These are phyloP conservation scores for Sesia bembeciformis DNA, from an alignment of 2,888 invertebrate species.

Conservation along the genomic window DNA sequence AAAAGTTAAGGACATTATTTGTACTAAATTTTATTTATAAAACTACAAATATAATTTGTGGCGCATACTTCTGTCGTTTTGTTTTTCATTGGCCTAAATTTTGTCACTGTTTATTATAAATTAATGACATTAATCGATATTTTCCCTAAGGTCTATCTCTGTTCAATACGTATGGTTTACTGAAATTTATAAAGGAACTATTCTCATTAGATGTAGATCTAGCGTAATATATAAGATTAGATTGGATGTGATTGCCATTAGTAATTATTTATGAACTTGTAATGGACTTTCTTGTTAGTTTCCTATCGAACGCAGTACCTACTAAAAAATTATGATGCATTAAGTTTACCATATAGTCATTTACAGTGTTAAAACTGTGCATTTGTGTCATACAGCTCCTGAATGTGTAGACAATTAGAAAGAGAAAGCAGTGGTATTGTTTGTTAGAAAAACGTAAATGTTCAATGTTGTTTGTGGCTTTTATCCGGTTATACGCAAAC, in stretches of 20 bases:
- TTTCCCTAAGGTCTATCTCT: no score
- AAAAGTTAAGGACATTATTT: no score
- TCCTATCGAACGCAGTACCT: not conserved
- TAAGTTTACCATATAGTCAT: not conserved
- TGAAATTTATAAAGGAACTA: not conserved
- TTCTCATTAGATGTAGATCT: not conserved
- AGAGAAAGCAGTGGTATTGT: slow-evolving; percentile 24
- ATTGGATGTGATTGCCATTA: slow-evolving; percentile 41
- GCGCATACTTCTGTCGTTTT: no score
- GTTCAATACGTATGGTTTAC: no score
- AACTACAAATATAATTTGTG: no score
- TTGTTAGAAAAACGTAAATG: slow-evolving; percentile 42
- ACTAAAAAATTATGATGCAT: not conserved
- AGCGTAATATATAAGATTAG: slow-evolving; percentile 19
- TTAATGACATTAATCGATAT: no score
- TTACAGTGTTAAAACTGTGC: slow-evolving; percentile 3
- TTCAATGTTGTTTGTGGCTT: slow-evolving; percentile 52
- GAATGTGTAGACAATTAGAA: slow-evolving; percentile 31
- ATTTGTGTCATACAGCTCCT: slow-evolving; percentile 18
- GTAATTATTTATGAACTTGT: not conserved
- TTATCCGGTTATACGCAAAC: slow-evolving; percentile 22
- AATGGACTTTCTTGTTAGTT: not conserved
- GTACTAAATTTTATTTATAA: no score
- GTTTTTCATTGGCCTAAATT: no score
- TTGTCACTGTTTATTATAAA: no score